These are phyloP conservation scores for Lineus longissimus DNA, from an alignment of 1,140 invertebrate species.

Conservation along the genomic window DNA sequence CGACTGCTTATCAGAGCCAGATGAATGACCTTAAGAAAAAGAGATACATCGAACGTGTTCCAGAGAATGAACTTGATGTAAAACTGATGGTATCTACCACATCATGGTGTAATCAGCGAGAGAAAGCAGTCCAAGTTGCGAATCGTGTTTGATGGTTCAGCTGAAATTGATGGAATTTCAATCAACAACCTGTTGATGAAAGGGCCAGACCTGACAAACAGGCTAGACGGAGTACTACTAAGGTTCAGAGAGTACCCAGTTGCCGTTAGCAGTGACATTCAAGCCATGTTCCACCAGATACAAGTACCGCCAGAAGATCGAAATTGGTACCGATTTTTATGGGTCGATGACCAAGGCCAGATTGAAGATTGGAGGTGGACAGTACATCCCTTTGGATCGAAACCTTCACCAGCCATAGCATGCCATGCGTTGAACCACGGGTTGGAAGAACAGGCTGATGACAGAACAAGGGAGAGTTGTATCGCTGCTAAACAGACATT, in stretches of 20 bases:
- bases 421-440: too few species aligned
- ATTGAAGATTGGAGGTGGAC: constrained; percentile 6
- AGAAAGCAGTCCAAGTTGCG: neutral
- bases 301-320: neutral
- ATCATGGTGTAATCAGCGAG: neutral
- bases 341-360: neutral
- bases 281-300: neutral
- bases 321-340: constrained; percentile 5
- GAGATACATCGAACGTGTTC: neutral
- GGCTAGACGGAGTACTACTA: constrained; percentile 17
- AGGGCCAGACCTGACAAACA: constrained; percentile 43
- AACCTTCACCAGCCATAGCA: neutral
- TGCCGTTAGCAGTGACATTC: constrained; percentile 7
- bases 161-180: constrained; percentile 15
- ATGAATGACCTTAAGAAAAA: neutral
- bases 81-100: neutral
- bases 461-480: too few species aligned
- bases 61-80: neutral
- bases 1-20: neutral
- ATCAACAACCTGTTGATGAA: constrained; percentile 20
- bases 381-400: constrained; percentile 8
- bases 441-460: too few species aligned
- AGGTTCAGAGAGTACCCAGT: constrained; percentile 17
- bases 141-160: neutral
- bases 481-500: too few species aligned